Evolutionary conservation across 2,797 vertebrate genomes (phyloP), one percentile per base, ranked within the genome.

Genomic region (Danio albolineatus): DNA sequence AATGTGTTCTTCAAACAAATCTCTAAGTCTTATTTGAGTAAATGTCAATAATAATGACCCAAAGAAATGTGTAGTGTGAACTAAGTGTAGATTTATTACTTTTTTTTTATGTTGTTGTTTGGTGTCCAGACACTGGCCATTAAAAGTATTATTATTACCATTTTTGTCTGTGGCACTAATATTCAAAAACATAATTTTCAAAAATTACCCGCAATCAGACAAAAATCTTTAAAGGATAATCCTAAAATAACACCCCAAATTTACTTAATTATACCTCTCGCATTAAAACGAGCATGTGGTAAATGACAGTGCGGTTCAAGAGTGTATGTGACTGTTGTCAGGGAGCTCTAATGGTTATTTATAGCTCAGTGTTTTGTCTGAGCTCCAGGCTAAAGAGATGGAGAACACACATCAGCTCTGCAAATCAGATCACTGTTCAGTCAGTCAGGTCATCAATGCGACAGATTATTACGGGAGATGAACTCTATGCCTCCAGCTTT

Each of bases 331-430:
- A 62, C 54, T 56, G 17, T 10, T 65, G 69, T 74, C 69, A 51
- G 53, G 28, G 5, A 69, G 66, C 70, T 75, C 64, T 44, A 51
- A 71, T 28, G 54, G 44, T 36, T 83, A 85, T 80, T 85, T 78
- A 78, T 85, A 81, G 70, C 44, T 48, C 51, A 61, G 12, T 46
- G 65, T 73, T 54, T 21, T 74, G 56, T 75, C 21, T 78, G 56
- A 60, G 65, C 76, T 60, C 54, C 16, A 62, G 73, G 21, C 73
- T 64, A 60, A 85, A 73, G 77, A 8, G 46, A 73, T 78, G 69
- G 14, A 59, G 61, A 5, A 39, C 46, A 76, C 13, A 21, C n/a
- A 38, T 14, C 10, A 10, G 28, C 38, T 59, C 10, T 41, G 28
- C 53, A 59, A 28, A 80, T 57, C 41, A 69, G 41, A 65, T 78